Base-by-base conservation (phyloP, 2,113 vertebrate genomes). In the Lota lota region DNA sequence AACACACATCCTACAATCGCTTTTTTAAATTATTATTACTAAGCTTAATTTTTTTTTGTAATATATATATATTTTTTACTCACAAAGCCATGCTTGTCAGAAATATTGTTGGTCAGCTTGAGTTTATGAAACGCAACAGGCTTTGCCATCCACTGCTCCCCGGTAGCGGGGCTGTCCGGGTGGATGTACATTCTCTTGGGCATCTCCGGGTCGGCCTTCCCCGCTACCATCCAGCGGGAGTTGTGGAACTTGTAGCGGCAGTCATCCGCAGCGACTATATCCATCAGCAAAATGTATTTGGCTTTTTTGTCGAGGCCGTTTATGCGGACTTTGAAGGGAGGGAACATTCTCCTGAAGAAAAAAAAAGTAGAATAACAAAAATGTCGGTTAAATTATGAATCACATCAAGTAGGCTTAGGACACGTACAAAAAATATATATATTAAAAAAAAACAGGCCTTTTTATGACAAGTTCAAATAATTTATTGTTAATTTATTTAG, bases 71-170 rank as follows among this genome's bases (percentile, higher is more conserved):
- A 7, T 57, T 60, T 5, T 53, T 6, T 82, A 98, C 97, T 98
- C 92, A 99, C 97, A 81, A 99, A 99, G 93, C 97, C 97, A 63
- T 99, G 97, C 77, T 99, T 99, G 90, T 99, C 97, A 1, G 97
- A 99, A 83, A 99, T 99, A 88, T 99, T 99, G 92, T 99, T 99
- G 83, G 97, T 99, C 73, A 99, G 93, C 78, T 99, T 99, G 83
- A 99, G 95, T 79, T 99, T 99, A 85, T 99, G 97, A 81, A 98
- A 99, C 64, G 97, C 95, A 82, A 98, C 97, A 53, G 96, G 95
- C 85, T 99, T 99, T 79, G 97, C 96, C 97, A 99, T 98, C 97
- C 97, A 99, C 92, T 99, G 97, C 88, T 98, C 97, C 3, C 97
- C 97, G 0, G 97, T 98, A 84, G 97, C 97, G 0, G 97, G 97